Evolutionary conservation across 2,888 invertebrate species (phyloP), one percentile per base, ranked within the genome.

Genomic region (Epirrhoe alternata): DNA sequence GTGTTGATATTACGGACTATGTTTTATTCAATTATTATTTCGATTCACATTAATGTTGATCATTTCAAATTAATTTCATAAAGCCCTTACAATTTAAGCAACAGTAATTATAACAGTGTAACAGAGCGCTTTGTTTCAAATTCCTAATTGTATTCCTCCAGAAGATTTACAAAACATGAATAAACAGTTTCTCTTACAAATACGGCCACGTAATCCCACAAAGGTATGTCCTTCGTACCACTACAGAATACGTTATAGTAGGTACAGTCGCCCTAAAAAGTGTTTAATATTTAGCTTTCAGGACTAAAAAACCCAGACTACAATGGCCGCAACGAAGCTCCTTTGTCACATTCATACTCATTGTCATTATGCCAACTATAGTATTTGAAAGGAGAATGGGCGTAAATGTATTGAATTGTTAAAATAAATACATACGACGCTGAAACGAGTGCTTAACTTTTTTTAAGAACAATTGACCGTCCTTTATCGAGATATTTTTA

Each of bases 181-280:
- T 38, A 54, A 33, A 47, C 61, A 35, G 35, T 31, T 24, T 16
- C 51, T 17, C 24, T 54, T 42, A 42, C 38, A 42, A 42, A 47
- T 50, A 55, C 14, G 38, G 14, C 10, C 31, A 33, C 45, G 35
- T 57, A 63, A 63, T 57, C 52, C 57, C 45, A 58, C 53, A 61
- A 24, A 61, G 38, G 52, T 53, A 17, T 38, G 61, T 45, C n/a
- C 61, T 14, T 30, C 38, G 38, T 38, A 47, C 61, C 35, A 8
- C 45, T 51, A 62, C 47, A 61, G 49, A 38, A 49, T 8, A 51
- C 12, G 5, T 42, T 17, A 38, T 6, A 38, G 14, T 33, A 33
- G 17, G 52, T 31, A 52, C 35, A 5, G 31, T 12, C 38, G 38
- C 38, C 0, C 38, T 4, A 10, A 42, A 42, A 42, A 42, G 12